Evolutionary conservation across 2,797 vertebrate species (phyloP), one percentile per base, ranked within the genome.

Genomic region (Semaprochilodus insignis): DNA sequence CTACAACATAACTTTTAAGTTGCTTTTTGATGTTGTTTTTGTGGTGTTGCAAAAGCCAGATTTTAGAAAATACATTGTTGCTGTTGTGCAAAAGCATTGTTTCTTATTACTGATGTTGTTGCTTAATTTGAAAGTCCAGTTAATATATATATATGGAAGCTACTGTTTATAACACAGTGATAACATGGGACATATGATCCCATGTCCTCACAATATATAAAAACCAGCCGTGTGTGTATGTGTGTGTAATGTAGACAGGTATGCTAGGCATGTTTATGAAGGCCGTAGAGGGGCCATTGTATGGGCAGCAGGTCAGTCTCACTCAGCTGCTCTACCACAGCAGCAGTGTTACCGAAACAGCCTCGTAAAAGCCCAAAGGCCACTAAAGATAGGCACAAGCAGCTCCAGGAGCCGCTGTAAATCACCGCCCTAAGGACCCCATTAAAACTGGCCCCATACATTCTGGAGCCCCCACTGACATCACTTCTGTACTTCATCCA

Each of bases 311-410:
- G 78, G 80, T 73, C 70, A 83, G 78, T 34, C 60, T 44, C 27
- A 55, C 44, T 85, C 84, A 85, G 80, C 76, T 85, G 76, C 81
- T 75, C 57, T 23, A 55, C 70, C 63, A 82, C 78, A 70, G 74
- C 55, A 63, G n/a, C 3, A 23, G 44, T 34, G 21, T 82, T 65
- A 51, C 71, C 79, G 55, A 82, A 51, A 78, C 48, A 82, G 74
- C 7, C 77, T 76, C 52, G 21, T 84, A 86, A 85, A 84, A 81
- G 3, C 69, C 67, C 51, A 10, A 70, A 23, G 55, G 48, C 57
- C 34, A 40, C 84, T 84, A 86, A 86, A 88, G 77, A 88, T 84
- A 88, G 84, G 78, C 62, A 73, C 75, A 74, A 74, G 74, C 65
- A 76, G 48, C 75, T 83, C 70, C 27, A 80, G 17, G 27, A 69